Conservation (phyloP, 2,113 vertebrate genomes). For the Pseudorasbora parva region DNA sequence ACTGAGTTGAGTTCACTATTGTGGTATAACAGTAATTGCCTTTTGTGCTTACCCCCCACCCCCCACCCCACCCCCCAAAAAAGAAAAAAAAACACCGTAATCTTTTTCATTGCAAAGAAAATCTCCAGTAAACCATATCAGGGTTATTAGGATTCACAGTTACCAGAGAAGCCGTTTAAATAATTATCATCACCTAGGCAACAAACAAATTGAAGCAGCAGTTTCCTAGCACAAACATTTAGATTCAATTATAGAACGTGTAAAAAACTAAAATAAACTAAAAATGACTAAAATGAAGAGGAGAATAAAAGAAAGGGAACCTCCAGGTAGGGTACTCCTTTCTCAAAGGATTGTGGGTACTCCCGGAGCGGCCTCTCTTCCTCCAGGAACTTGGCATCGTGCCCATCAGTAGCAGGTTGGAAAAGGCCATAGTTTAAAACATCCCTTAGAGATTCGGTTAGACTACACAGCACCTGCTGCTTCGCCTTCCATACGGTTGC, state of each 20-base stretch:
- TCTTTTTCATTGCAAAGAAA: neutral
- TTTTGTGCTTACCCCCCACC: too few relatives aligned
- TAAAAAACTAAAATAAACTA: neutral
- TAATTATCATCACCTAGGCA: slow-evolving; percentile 48
- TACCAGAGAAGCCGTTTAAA: slow-evolving; percentile 10
- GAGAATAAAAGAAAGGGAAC: slow-evolving; percentile 60
- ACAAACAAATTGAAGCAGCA: slow-evolving; percentile 42
- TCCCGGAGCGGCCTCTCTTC: slow-evolving; percentile 88
- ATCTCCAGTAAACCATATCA: neutral
- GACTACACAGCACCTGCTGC: slow-evolving; percentile 91
- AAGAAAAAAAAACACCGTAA: neutral
- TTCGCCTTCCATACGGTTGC: slow-evolving; percentile 93
- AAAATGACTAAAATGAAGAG: neutral
- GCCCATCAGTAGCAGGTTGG: slow-evolving; percentile 90
- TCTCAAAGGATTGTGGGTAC: slow-evolving; percentile 93
- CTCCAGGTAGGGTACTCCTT: slow-evolving; percentile 93
- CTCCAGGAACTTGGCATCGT: slow-evolving; percentile 92
- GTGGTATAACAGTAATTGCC: neutral
- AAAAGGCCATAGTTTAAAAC: slow-evolving; percentile 93
- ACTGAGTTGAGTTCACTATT: neutral
- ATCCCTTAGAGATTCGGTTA: slow-evolving; percentile 89
- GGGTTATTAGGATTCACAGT: slow-evolving; percentile 11
- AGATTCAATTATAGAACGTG: neutral
- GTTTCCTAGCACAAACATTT: slow-evolving; percentile 36
- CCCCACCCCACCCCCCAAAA: too few relatives aligned